These are phyloP conservation scores for Paralichthys olivaceus DNA, from an alignment of 2,113 vertebrate species.

Conservation along the genomic window DNA sequence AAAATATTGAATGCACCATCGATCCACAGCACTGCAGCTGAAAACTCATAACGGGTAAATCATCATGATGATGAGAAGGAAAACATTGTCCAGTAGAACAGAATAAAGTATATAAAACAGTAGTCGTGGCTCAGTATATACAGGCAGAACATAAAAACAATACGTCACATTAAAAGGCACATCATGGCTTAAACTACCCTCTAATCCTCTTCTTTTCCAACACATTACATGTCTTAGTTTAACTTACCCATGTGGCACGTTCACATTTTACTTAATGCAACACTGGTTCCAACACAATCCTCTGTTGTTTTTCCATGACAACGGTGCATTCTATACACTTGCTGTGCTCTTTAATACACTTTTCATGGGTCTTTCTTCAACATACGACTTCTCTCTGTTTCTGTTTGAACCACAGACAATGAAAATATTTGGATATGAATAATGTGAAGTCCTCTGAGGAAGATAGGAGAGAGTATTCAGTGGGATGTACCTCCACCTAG, in stretches of 20 bases:
- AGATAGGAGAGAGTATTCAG: slow-evolving; percentile 36
- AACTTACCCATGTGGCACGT: not conserved
- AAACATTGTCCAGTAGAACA: slow-evolving; percentile 17
- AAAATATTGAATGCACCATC: not conserved
- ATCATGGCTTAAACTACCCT: slow-evolving; percentile 1
- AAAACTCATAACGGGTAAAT: not conserved
- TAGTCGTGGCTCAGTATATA: slow-evolving; percentile 61
- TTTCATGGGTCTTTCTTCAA: slow-evolving; percentile 14
- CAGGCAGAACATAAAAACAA: slow-evolving; percentile 15
- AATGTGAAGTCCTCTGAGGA: not conserved
- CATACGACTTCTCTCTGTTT: not conserved
- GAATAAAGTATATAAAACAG: slow-evolving; percentile 29
- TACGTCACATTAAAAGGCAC: slow-evolving; percentile 35
- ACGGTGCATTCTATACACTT: not conserved
- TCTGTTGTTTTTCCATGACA: slow-evolving; percentile 1
- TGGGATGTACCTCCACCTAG: slow-evolving; percentile 65
- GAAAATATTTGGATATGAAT: not conserved
- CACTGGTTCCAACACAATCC: not conserved
- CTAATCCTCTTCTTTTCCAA: slow-evolving; percentile 9
- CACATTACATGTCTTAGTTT: slow-evolving; percentile 40
- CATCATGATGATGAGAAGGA: slow-evolving; percentile 13
- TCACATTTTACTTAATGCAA: not conserved
- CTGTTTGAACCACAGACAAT: slow-evolving; percentile 6
- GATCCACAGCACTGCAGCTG: not conserved
- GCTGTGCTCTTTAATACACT: slow-evolving; percentile 9